Percentiles rank a stretch among this genome's conserved stretches.
These are phyloP conservation scores for Agrenia bidenticulata DNA, from an alignment of 2,888 invertebrate genomes.

Conservation along the genomic window DNA sequence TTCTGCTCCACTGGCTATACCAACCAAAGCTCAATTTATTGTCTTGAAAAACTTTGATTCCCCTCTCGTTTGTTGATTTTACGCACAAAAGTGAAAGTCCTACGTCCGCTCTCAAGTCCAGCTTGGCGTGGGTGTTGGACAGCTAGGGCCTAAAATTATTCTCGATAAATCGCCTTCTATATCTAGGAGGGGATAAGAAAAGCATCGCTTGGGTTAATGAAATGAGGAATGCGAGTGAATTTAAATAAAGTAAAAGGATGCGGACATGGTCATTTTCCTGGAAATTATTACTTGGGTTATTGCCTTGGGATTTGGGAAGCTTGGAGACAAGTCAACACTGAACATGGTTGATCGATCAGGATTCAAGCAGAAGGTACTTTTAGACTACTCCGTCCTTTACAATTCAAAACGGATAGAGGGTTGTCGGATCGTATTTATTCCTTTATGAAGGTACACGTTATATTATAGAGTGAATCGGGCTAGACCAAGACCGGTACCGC, in stretches of 20 bases:
- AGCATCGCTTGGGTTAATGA: not conserved
- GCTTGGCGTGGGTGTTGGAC: too few species aligned
- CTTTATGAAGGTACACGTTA: not conserved
- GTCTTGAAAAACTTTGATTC: slow-evolving; percentile 22
- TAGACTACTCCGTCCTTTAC: too few species aligned
- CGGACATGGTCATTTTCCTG: not conserved
- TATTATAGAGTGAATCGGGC: not conserved
- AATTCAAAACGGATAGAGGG: not conserved
- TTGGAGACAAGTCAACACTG: too few species aligned
- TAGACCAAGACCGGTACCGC: not conserved
- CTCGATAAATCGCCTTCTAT: not conserved
- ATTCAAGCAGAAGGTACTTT: too few species aligned
- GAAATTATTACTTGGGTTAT: too few species aligned
- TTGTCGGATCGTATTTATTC: slow-evolving; percentile 8
- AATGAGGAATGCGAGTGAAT: slow-evolving; percentile 4
- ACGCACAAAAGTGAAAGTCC: slow-evolving; percentile 6
- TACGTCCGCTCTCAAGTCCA: not conserved
- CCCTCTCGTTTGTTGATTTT: slow-evolving; percentile 18
- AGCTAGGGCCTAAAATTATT: too few species aligned
- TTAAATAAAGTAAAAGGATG: slow-evolving; percentile 10
- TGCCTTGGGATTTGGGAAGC: too few species aligned
- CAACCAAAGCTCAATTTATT: slow-evolving; percentile 22
- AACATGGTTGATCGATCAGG: too few species aligned
- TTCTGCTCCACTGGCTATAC: slow-evolving; percentile 6
- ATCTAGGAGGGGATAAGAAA: not conserved